Base-by-base conservation (phyloP, 2,113 vertebrate genomes). In the Eonycteris spelaea region DNA sequence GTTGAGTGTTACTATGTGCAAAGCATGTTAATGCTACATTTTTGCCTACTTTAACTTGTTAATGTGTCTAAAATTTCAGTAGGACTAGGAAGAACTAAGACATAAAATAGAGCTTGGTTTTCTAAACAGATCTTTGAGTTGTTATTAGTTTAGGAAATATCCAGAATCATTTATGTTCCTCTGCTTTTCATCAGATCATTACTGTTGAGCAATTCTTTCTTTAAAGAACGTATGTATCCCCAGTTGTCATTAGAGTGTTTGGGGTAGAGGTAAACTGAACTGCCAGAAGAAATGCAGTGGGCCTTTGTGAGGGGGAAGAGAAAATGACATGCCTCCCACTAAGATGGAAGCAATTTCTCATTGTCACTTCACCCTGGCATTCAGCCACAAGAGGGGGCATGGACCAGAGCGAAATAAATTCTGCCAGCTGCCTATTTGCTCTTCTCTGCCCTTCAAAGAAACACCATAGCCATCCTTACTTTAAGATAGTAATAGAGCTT, bases 51-150 rank as follows among this genome's bases (percentile, higher is more conserved):
- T 63, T 70, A 88, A 89, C 71, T 88, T 75, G 51, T 19, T 67
- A 33, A n/a, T 79, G 28, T 28, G 8, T 86, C 57, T 87, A 24
- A 68, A 86, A 83, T 92, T 94, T 83, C 26, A 13, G 24, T 24
- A n/a, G 51, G 6, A 21, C 24, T 21, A 45, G 71, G 28, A 84
- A 86, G 71, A 95, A 94, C 5, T 15, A 55, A 95, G 92, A 24
- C 30, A 59, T 94, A 84, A 97, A 96, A 90, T 33, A 33, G 83
- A 51, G 8, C 93, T 92, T 96, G 74, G 93, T 97, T 96, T 95
- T 97, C 88, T 97, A 93, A 98, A 70, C 7, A 57, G 74, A 86
- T 91, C 90, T 98, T 97, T 95, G n/a, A 93, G 67, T 86, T 14
- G 0, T 6, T 96, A 48, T 96, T 84, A 97, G 51, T 79, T 96